Base-by-base conservation (phyloP, 2,797 vertebrate species). In the Carapus acus region DNA sequence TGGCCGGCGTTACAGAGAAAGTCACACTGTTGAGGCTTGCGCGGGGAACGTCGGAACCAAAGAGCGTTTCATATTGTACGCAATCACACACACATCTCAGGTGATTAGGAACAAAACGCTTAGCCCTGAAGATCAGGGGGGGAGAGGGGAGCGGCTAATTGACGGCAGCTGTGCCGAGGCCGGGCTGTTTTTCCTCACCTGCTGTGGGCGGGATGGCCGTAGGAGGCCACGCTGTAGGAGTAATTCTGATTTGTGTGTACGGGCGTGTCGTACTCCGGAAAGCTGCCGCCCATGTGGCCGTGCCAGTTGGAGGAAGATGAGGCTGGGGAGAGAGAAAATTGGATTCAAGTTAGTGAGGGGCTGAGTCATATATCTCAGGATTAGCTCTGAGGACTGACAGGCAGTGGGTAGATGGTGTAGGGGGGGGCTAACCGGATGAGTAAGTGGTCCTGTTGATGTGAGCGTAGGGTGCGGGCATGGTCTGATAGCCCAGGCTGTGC, bases 271-370 rank as follows among this genome's bases (percentile, higher is more conserved):
- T 91, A 93, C 27, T 97, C 92, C 0, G 84, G 50, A 46, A 90
- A 83, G 19, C 88, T 87, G 31, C 85, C 46, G 0, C 88, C 81
- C 56, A 84, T 62, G 11, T 90, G 90, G 58, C 81, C 83, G 62
- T 87, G 86, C 92, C 94, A 96, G 77, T 85, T 93, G 47, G 88
- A 90, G 14, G 83, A 71, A 42, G 88, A 82, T 47, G 90, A 86
- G 39, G 80, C 81, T 40, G 90, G 87, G 70, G 90, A 93, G 55
- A 90, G 24, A 27, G 43, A 44, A 52, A 29, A 23, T 13, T 11
- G 19, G 6, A 44, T 29, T 31, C 23, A 44, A 16, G 42, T 78
- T 42, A 75, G 23, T 8, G 38, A 19, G 23, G 18, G 39, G 34
- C 1, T 41, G 16, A 23, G 1, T 7, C 12, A 8, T 23, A 58